These are phyloP conservation scores for Mastomys natalensis DNA, from an alignment of 2,113 vertebrate species.

Conservation along the genomic window DNA sequence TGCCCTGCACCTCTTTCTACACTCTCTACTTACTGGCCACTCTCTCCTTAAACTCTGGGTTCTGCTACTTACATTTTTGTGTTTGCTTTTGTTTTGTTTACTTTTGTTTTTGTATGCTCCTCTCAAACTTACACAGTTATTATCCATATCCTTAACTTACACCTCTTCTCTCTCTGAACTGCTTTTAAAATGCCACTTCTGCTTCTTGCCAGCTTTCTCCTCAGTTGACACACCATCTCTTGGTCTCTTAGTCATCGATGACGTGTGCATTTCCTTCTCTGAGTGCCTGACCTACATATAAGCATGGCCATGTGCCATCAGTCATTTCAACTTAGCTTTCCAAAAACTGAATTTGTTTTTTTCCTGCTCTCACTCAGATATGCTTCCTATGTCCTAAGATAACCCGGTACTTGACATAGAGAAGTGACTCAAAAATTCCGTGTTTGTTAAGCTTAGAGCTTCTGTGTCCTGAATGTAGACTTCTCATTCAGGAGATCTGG, in stretches of 20 bases:
- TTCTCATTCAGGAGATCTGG: not conserved
- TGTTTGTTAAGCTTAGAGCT: not conserved
- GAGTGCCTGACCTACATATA: constrained; percentile 49
- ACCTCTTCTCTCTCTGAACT: not conserved
- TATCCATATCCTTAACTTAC: not conserved
- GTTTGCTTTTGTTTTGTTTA: too few relatives aligned
- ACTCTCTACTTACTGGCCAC: not conserved
- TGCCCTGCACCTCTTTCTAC: not conserved
- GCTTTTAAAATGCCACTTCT: not conserved
- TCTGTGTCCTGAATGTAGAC: not conserved
- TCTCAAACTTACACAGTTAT: not conserved
- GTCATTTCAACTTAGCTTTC: constrained; percentile 43
- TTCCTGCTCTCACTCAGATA: not conserved
- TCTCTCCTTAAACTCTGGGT: not conserved
- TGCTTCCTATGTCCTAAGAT: constrained; percentile 56
- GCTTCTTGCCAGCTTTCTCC: not conserved
- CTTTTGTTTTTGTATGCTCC: not conserved
- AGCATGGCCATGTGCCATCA: not conserved
- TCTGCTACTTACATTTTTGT: not conserved
- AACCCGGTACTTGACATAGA: not conserved
- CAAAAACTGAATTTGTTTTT: constrained; percentile 54
- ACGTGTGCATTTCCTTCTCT: not conserved
- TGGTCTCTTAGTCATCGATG: not conserved
- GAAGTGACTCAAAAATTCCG: constrained; percentile 35
- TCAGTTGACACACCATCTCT: not conserved